phyloP scores from a whole-genome alignment of 2,113 vertebrate species.

The Seriola dumerili region DNA sequence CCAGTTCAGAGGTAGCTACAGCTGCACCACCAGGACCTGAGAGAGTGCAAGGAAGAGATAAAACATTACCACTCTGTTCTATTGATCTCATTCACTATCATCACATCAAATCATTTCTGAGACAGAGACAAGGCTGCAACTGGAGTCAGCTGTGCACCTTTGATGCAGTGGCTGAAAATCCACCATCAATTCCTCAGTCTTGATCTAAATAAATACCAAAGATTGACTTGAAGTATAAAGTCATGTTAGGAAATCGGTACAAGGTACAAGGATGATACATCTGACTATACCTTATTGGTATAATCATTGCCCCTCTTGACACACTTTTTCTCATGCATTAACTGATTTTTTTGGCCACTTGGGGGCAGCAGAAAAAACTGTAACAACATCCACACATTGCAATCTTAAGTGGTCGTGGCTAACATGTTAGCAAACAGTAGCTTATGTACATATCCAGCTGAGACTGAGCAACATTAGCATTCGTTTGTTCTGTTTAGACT shows the following conservation, averaged over 20 bases:
- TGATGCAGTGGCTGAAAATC: constrained; percentile 1
- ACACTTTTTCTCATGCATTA: too few species aligned
- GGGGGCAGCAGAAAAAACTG: background rate
- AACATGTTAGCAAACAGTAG: background rate
- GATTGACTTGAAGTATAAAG: background rate
- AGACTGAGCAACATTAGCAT: background rate
- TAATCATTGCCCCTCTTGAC: background rate
- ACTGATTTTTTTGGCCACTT: background rate
- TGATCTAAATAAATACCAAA: background rate
- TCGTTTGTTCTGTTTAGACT: background rate
- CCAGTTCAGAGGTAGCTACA: constrained; percentile 71
- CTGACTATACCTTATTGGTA: background rate
- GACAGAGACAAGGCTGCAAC: background rate
- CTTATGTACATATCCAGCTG: background rate
- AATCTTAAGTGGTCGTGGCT: too few species aligned
- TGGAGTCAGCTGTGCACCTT: background rate
- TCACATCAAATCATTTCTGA: constrained; percentile 37
- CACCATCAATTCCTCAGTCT: background rate
- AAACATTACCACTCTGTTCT: constrained; percentile 45
- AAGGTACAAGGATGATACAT: background rate
- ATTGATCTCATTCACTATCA: constrained; percentile 39
- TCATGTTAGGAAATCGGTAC: background rate
- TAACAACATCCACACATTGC: background rate
- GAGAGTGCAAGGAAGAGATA: constrained; percentile 40
- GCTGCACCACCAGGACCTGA: constrained; percentile 63